Conservation (phyloP, 1,140 invertebrate genomes). For the Adelges cooleyi region DNA sequence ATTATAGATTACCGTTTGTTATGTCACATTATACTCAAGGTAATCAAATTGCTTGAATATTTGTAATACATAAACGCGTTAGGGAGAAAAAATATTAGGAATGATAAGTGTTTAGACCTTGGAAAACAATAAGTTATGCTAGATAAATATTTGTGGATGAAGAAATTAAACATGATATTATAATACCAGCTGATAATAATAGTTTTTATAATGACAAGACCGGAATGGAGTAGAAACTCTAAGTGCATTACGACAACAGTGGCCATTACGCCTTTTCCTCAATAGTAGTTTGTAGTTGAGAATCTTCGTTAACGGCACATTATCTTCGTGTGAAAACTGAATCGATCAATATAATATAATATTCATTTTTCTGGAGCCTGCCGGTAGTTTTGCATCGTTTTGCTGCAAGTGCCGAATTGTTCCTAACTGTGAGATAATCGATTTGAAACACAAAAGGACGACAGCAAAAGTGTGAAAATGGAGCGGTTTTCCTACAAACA, state of each 20-base stretch:
- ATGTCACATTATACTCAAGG: constrained; percentile 24
- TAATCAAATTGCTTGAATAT: constrained; percentile 12
- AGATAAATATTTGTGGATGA: too few species aligned
- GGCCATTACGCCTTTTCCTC: too few species aligned
- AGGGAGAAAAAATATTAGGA: background rate
- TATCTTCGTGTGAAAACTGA: too few species aligned
- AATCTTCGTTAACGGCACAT: too few species aligned
- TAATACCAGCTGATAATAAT: too few species aligned
- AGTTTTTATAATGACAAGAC: too few species aligned
- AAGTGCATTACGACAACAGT: too few species aligned
- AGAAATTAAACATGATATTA: too few species aligned
- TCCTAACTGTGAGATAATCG: constrained; percentile 14
- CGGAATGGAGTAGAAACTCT: too few species aligned
- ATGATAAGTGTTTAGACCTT: constrained; percentile 11
- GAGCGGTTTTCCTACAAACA: constrained; percentile 12
- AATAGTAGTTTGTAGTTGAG: too few species aligned
- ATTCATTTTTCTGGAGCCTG: constrained; percentile 20
- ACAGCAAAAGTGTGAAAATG: constrained; percentile 28
- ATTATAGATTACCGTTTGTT: constrained; percentile 26
- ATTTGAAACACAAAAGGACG: constrained; percentile 22
- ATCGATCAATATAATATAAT: too few species aligned
- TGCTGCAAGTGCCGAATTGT: too few species aligned
- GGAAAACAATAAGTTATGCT: background rate
- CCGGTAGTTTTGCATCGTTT: constrained; percentile 3
- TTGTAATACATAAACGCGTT: constrained; percentile 12